These are phyloP conservation scores for Ernsta delagoae DNA, from an alignment of 2,888 invertebrate genomes.

Conservation along the genomic window DNA sequence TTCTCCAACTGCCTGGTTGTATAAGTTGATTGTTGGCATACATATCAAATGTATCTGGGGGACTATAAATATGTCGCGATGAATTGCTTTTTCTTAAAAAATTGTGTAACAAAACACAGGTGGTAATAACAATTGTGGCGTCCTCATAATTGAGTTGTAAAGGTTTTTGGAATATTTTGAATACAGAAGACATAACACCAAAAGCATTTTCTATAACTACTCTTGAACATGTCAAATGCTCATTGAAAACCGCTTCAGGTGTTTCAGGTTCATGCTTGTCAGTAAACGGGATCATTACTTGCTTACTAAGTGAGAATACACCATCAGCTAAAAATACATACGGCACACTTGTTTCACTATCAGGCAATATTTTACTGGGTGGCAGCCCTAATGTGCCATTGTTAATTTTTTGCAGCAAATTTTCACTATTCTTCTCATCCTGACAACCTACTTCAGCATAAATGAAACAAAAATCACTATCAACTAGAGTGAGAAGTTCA, in stretches of 20 bases:
- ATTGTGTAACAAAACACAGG: constrained; percentile 28
- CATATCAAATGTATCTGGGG: constrained; percentile 13
- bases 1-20: constrained; percentile 17
- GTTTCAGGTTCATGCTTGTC: constrained; percentile 30
- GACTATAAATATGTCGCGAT: constrained; percentile 17
- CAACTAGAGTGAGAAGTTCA: constrained; percentile 41
- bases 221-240: constrained; percentile 40
- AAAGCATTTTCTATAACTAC: constrained; percentile 42
- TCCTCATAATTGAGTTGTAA: constrained; percentile 6
- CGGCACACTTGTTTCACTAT: constrained; percentile 27
- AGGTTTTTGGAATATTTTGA: constrained; percentile 22
- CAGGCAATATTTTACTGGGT: neutral
- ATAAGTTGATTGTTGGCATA: constrained; percentile 15
- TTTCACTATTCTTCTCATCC: constrained; percentile 41
- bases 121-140: constrained; percentile 10
- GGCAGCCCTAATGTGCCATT: constrained; percentile 23
- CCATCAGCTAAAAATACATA: constrained; percentile 42
- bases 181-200: constrained; percentile 39
- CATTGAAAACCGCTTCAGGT: constrained; percentile 37
- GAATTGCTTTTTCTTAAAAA: constrained; percentile 22
- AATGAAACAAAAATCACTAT: constrained; percentile 40
- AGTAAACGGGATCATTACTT: constrained; percentile 38
- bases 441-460: constrained; percentile 40
- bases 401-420: constrained; percentile 35
- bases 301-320: constrained; percentile 39